Evolutionary conservation across 2,797 vertebrate species (phyloP), one percentile per base, ranked within the genome.

Genomic region (Neomorphus geoffroyi): DNA sequence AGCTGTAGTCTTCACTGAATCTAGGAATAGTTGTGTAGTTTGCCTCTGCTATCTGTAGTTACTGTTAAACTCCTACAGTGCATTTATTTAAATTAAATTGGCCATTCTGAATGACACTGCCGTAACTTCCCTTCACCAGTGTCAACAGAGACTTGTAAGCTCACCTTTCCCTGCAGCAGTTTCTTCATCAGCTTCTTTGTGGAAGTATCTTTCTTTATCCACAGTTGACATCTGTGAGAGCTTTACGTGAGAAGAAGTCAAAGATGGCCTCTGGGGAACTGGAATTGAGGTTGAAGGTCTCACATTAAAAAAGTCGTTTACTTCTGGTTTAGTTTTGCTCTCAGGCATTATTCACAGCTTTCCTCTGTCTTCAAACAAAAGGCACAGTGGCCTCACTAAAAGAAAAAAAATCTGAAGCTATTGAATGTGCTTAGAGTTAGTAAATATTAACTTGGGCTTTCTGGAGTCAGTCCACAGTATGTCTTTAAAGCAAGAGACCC

Each of bases 231-330:
- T 81, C 83, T 61, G 41, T 85, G 80, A 82, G 72, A 96, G 61
- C n/a, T 7, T 73, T 89, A 56, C 7, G 11, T 92, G 78, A 73
- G 72, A 94, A 88, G 75, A 82, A 96, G 92, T 94, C 69, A 92
- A 92, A 94, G 86, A 77, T 12, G 8, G 92, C 96, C 92, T 89
- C 80, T 95, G 92, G 93, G 96, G 88, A 93, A 46, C 46, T 93
- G 93, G 80, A 95, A 96, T 93, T 96, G 95, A 96, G 93, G 96
- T 95, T 88, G 86, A 95, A 96, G 94, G 93, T 95, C 92, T 90
- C 85, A 90, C 80, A 93, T 96, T 96, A 50, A 92, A 95, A 90
- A 94, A 93, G 74, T 90, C 80, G 91, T 96, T 94, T 95, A 80
- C 80, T 92, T 90, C 65, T 91, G 78, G 83, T 94, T 95, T 93